Evolutionary conservation across 2,113 vertebrate genomes (phyloP).

Genomic region (Ciconia maguari): DNA sequence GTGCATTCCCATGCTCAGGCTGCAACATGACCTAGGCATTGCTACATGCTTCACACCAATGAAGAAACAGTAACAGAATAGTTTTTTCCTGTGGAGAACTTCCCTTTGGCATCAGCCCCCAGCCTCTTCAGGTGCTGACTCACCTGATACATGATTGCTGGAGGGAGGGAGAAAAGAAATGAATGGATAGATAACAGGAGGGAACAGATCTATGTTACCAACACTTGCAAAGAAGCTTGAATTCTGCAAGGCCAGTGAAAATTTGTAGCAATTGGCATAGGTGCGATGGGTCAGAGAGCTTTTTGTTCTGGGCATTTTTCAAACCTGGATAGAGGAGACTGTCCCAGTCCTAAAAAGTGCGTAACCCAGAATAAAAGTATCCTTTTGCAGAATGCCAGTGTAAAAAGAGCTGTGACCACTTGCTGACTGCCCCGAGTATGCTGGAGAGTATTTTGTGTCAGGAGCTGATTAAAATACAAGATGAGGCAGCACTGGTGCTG

Average conservation of each 20-base stretch:
- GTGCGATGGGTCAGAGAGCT: not conserved
- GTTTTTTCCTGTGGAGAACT: not conserved
- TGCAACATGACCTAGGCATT: not conserved
- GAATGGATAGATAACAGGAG: not conserved
- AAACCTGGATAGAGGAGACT: not conserved
- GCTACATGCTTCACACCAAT: not conserved
- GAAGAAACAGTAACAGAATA: not conserved
- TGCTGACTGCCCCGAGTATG: rapidly evolving
- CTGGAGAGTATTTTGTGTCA: not conserved
- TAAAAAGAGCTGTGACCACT: not conserved
- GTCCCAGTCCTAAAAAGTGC: not conserved
- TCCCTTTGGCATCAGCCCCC: not conserved
- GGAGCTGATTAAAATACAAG: not conserved
- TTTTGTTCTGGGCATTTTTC: not conserved
- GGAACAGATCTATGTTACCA: not conserved
- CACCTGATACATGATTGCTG: not conserved
- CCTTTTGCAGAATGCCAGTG: not conserved
- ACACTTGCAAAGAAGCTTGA: not conserved
- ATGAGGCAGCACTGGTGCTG: not conserved
- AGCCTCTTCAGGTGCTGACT: not conserved
- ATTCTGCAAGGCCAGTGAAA: not conserved
- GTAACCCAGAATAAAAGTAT: not conserved
- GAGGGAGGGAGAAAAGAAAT: not conserved
- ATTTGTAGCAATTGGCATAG: not conserved
- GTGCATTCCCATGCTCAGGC: not conserved